A percentile compares a stretch with the other conserved stretches of the same genome.
Evolutionary conservation across 2,797 vertebrate genomes (phyloP).

Genomic region (Lepilemur septentrionalis): DNA sequence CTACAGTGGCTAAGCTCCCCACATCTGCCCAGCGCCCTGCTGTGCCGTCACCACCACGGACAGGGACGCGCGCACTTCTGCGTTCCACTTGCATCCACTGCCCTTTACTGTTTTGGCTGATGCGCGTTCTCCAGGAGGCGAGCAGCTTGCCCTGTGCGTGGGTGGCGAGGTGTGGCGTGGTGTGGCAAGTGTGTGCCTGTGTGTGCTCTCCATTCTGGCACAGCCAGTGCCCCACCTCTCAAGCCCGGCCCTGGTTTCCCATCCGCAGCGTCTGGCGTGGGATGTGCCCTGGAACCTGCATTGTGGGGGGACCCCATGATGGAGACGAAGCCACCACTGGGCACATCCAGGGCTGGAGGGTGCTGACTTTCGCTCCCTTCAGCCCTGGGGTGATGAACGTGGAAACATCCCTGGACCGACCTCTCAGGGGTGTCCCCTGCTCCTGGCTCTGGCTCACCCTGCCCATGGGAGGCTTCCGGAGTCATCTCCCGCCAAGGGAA

Average conservation of each 20-base stretch:
- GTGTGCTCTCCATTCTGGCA: background rate
- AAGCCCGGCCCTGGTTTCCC: accelerated
- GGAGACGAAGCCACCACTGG: background rate
- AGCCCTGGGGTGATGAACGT: background rate
- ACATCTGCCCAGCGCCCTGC: constrained; percentile 69
- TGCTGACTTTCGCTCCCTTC: background rate
- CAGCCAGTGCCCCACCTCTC: background rate
- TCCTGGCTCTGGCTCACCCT: background rate
- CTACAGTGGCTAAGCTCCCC: constrained; percentile 69
- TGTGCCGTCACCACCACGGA: constrained; percentile 44
- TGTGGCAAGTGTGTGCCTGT: accelerated
- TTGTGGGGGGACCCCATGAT: background rate
- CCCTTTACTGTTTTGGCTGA: background rate
- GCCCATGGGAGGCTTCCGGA: background rate
- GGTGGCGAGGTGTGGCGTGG: background rate
- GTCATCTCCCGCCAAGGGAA: background rate
- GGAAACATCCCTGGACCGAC: background rate
- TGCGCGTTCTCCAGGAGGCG: background rate
- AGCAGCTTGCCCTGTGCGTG: background rate
- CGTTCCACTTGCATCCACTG: background rate
- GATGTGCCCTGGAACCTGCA: background rate
- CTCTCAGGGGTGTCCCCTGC: background rate
- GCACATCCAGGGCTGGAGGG: background rate
- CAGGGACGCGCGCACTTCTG: accelerated
- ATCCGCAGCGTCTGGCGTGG: accelerated